Base-by-base conservation (phyloP, 2,797 vertebrate genomes). In the Poeciliopsis turneri region DNA sequence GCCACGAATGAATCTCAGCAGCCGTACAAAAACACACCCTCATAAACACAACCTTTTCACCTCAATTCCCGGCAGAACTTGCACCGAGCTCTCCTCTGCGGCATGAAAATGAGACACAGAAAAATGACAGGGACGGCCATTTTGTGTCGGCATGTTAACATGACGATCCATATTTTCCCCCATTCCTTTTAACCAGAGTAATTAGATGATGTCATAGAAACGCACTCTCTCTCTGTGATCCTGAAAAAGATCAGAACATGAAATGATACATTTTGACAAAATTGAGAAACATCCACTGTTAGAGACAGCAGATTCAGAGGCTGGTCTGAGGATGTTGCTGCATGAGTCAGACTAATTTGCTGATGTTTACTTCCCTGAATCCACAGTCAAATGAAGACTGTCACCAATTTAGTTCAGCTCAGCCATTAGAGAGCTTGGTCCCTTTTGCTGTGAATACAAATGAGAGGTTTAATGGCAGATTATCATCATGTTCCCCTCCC, bases 41-140 rank as follows among this genome's bases (percentile, higher is more conserved):
- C 86, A 80, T 87, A 92, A 90, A 91, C 85, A 89, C 86, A 88
- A 85, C 80, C 88, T 72, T 82, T 88, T 78, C 82, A 79, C 88
- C 88, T 90, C 89, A 90, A 84, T 87, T 86, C 83, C 86, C 81
- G 80, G 85, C 76, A 43, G 72, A 79, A 87, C 88, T 91, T 90
- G 86, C 89, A 78, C 82, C 49, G 75, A 84, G 85, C 43, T 23
- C 69, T 66, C 74, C 70, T 83, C 76, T 80, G 85, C 30, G 86
- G 90, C 79, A 85, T 83, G 87, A 89, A 93, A 92, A 93, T 89
- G 83, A 92, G 90, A 93, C 83, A 84, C 77, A 88, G 70, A 89
- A 85, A 94, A 93, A 92, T 89, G 86, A 91, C 86, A 88, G 89
- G 87, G 88, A 83, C 49, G 83, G 78, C 25, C 1, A 18, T 79